Evolutionary conservation across 2,113 vertebrate species (phyloP).

Genomic region (Balaeniceps rex): DNA sequence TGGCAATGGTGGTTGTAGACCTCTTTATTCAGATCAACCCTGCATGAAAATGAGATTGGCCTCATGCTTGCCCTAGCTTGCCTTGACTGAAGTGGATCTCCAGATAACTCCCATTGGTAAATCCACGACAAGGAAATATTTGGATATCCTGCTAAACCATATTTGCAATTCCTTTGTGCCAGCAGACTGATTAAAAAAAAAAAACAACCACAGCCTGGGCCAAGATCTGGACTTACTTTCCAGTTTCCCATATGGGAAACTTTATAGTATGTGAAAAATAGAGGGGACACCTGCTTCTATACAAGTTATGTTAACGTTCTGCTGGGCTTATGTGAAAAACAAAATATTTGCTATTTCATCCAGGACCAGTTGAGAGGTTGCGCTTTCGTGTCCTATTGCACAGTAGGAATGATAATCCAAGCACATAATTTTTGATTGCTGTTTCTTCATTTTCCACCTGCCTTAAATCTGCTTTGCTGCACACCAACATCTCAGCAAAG

Average conservation of each 20-base stretch:
- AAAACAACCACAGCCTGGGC: background rate
- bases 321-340: background rate
- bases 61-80: background rate
- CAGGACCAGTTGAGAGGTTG: background rate
- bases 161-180: background rate
- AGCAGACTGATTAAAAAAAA: background rate
- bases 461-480: constrained; percentile 13
- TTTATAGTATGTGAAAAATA: background rate
- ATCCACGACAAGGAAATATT: background rate
- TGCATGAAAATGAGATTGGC: background rate
- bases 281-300: background rate
- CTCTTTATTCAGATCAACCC: background rate
- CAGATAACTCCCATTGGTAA: background rate
- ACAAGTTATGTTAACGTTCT: background rate
- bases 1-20: background rate
- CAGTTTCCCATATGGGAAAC: background rate
- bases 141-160: background rate
- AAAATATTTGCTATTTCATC: background rate
- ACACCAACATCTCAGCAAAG: background rate
- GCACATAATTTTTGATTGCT: background rate
- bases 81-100: background rate
- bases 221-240: background rate
- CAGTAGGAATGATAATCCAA: background rate
- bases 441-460: constrained; percentile 15
- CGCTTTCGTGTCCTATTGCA: background rate